A percentile compares a stretch with the other conserved stretches of the same genome.
phyloP scores from a whole-genome alignment of 2,888 invertebrate genomes.

The Allolobophora icterica region DNA sequence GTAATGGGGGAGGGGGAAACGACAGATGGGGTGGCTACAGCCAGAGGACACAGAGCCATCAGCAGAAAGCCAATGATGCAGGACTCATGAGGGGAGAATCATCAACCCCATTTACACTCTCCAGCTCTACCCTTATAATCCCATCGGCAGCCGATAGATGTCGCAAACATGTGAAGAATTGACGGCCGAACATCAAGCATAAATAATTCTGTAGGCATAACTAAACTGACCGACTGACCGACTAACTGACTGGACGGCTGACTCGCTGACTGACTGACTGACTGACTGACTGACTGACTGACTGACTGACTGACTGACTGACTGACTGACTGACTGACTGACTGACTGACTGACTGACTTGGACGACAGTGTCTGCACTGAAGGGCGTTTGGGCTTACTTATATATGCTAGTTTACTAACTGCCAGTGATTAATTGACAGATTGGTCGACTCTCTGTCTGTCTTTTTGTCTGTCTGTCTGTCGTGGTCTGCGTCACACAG shows the following conservation, averaged over 20 bases:
- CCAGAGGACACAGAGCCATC: background rate
- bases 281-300: background rate
- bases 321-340: too few relatives aligned
- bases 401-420: too few relatives aligned
- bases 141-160: background rate
- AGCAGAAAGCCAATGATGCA: background rate
- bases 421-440: too few relatives aligned
- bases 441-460: too few relatives aligned
- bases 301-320: too few relatives aligned
- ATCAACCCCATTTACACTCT: background rate
- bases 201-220: background rate
- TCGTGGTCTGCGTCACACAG: too few relatives aligned
- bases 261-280: too few relatives aligned
- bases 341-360: too few relatives aligned
- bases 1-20: background rate
- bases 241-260: too few relatives aligned
- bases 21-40: background rate
- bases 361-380: too few relatives aligned
- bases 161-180: background rate
- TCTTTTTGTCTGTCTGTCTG: too few relatives aligned
- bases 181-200: background rate
- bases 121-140: background rate
- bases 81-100: background rate
- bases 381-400: too few relatives aligned
- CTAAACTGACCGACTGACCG: background rate